Evolutionary conservation across 1,140 invertebrate genomes (phyloP).

Genomic region (Magallana angulata): DNA sequence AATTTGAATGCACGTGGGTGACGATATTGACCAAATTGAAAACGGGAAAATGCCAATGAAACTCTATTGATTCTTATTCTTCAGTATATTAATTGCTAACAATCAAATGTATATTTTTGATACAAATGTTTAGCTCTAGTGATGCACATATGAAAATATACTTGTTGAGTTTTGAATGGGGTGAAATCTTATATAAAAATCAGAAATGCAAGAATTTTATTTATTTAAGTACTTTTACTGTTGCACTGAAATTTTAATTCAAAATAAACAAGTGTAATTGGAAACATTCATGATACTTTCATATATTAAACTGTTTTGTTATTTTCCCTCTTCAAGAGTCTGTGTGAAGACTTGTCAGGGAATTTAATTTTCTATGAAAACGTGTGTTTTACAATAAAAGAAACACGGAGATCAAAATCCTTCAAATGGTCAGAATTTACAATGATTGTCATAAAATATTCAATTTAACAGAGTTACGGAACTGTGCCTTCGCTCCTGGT

Average conservation of each 20-base stretch:
- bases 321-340: neutral
- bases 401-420: slow-evolving; percentile 15
- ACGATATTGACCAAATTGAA: neutral
- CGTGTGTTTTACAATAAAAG: neutral
- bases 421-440: slow-evolving; percentile 13
- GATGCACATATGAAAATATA: too few species aligned
- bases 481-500: neutral
- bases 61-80: neutral
- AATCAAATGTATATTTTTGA: too few species aligned
- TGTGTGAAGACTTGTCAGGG: neutral
- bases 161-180: too few species aligned
- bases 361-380: slow-evolving; percentile 16
- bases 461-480: slow-evolving; percentile 33
- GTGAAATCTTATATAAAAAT: neutral
- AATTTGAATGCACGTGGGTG: slow-evolving; percentile 6
- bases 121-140: too few species aligned
- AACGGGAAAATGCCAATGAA: neutral
- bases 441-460: slow-evolving; percentile 31
- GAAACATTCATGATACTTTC: neutral
- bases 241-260: neutral
- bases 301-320: neutral
- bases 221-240: neutral
- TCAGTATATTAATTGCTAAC: too few species aligned
- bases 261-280: neutral
- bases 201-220: neutral